Evolutionary conservation across 2,797 vertebrate genomes (phyloP).

Genomic region (Sebastiscus tertius): DNA sequence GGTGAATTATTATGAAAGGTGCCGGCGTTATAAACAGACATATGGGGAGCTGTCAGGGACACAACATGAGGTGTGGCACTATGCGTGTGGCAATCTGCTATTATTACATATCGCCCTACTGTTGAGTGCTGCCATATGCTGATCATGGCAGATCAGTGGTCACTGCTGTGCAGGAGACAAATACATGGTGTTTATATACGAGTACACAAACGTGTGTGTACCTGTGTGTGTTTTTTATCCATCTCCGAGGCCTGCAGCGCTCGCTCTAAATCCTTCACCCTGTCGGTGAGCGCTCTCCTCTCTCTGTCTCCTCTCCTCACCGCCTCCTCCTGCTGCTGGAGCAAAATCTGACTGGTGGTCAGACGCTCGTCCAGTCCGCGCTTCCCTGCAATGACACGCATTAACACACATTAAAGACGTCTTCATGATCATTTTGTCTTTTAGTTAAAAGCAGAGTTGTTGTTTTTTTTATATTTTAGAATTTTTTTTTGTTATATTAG

Average conservation of each 20-base stretch:
- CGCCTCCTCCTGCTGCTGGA: conserved; percentile 88
- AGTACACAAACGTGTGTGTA: conserved; percentile 51
- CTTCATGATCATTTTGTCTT: not conserved
- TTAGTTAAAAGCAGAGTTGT: not conserved
- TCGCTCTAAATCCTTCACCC: conserved; percentile 85
- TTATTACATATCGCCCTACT: conserved; percentile 40
- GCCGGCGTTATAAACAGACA: conserved; percentile 34
- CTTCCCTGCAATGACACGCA: conserved; percentile 76
- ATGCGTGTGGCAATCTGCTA: conserved; percentile 68
- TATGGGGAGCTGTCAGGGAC: conserved; percentile 47
- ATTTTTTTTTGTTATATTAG: no score
- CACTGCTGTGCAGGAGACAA: conserved; percentile 29
- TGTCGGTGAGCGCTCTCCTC: conserved; percentile 80
- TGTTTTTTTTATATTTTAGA: no score
- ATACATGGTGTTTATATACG: not conserved
- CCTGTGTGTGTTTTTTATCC: conserved; percentile 86
- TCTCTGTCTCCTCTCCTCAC: conserved; percentile 85
- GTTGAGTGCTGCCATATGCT: conserved; percentile 62
- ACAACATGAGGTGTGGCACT: conserved; percentile 20
- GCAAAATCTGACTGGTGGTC: conserved; percentile 81
- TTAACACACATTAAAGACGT: not conserved
- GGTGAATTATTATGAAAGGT: conserved; percentile 32
- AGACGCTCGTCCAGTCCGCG: conserved; percentile 81
- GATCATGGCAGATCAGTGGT: not conserved
- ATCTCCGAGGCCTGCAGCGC: conserved; percentile 77